Conservation (phyloP, 2,113 vertebrate species). For the Muntiacus reevesi region DNA sequence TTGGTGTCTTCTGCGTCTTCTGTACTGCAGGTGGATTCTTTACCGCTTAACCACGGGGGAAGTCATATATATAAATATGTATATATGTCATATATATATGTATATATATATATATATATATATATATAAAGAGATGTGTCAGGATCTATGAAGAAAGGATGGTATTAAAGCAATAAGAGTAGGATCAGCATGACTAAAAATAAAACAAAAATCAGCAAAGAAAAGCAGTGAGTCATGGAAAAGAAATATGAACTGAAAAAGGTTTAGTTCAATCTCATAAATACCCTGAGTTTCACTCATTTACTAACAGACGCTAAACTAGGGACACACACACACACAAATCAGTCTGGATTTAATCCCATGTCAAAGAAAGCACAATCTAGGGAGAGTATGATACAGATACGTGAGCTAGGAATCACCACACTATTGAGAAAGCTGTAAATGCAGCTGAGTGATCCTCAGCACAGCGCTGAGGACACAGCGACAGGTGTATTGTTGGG, state of each 20-base stretch:
- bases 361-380: background rate
- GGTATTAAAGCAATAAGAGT: background rate
- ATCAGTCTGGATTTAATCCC: background rate
- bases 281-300: background rate
- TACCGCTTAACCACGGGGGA: background rate
- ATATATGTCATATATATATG: background rate
- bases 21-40: background rate
- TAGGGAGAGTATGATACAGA: background rate
- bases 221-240: background rate
- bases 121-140: background rate
- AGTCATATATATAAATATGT: background rate
- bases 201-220: constrained; percentile 1
- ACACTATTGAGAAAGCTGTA: background rate
- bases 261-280: background rate
- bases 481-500: background rate
- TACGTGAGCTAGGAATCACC: background rate
- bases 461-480: background rate
- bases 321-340: background rate
- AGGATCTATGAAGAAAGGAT: background rate
- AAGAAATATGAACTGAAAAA: background rate
- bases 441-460: background rate
- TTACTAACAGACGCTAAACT: background rate
- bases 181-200: background rate
- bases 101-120: background rate
- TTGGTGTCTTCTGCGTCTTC: background rate